A percentile compares a stretch with the other conserved stretches of the same genome.
phyloP scores from a whole-genome alignment of 2,113 vertebrate genomes.

The Periophthalmus modestus region DNA sequence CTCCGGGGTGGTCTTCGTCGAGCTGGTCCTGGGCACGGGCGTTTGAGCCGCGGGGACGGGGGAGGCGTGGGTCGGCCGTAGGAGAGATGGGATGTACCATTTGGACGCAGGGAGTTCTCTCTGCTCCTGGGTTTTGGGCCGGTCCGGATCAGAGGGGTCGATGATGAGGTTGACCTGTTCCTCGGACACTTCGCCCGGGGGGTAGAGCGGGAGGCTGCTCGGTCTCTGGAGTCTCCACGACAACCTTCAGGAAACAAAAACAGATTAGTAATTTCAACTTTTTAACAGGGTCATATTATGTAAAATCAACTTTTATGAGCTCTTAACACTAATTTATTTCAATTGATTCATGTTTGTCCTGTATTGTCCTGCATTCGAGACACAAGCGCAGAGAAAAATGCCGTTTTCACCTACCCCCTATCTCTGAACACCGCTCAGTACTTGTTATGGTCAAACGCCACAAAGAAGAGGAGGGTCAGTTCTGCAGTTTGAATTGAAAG shows the following conservation, averaged over 20 bases:
- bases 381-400: no score
- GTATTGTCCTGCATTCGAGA: constrained; percentile 66
- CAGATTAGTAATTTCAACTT: not conserved
- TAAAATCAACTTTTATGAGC: no score
- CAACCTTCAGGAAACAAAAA: constrained; percentile 26
- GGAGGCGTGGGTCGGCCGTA: not conserved
- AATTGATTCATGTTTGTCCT: no score
- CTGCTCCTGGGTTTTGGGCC: constrained; percentile 10
- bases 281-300: no score
- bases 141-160: not conserved
- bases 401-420: no score
- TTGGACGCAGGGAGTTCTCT: not conserved
- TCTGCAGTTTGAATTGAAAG: no score
- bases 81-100: not conserved
- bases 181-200: constrained; percentile 11
- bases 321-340: no score
- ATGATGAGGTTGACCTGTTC: constrained; percentile 6
- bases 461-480: no score
- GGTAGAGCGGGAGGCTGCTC: constrained; percentile 42
- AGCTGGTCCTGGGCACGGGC: not conserved
- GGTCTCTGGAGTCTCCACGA: constrained; percentile 49
- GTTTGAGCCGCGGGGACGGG: not conserved
- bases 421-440: no score
- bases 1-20: constrained; percentile 10
- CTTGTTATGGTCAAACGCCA: no score